Conservation (phyloP, 2,888 invertebrate species). For the Tanaodytes sp. region DNA sequence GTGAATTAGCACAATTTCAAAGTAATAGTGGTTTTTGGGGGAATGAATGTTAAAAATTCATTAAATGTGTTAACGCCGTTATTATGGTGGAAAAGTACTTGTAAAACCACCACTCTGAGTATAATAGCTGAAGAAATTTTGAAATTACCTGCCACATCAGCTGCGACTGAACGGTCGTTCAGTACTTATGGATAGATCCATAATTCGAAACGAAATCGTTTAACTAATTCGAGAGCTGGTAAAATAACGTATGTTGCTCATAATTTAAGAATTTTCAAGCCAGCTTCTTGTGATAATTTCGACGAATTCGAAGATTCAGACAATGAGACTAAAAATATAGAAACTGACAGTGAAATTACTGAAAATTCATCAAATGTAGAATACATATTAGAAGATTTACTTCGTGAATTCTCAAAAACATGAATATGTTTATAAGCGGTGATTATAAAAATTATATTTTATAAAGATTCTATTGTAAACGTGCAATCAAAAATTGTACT, state of each 20-base stretch:
- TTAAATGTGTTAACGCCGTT: constrained; percentile 14
- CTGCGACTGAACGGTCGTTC: constrained; percentile 46
- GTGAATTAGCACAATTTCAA: constrained; percentile 27
- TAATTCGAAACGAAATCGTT: constrained; percentile 36
- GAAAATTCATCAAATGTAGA: neutral
- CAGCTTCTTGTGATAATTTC: neutral
- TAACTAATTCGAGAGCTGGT: constrained; percentile 26
- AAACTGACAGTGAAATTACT: constrained; percentile 1
- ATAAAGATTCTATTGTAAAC: no score
- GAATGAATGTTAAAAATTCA: constrained; percentile 24
- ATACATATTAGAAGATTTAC: neutral
- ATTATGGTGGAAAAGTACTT: constrained; percentile 37
- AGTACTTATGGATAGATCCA: constrained; percentile 47
- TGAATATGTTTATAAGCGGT: neutral
- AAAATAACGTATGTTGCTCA: constrained; percentile 28
- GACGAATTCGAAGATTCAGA: constrained; percentile 3
- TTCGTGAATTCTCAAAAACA: neutral
- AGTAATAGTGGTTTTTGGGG: constrained; percentile 19
- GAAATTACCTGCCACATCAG: constrained; percentile 29
- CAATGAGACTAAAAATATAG: neutral
- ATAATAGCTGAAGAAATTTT: constrained; percentile 31
- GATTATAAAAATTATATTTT: neutral
- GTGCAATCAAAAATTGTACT: no score
- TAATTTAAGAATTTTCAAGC: constrained; percentile 24
- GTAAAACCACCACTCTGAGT: constrained; percentile 15